phyloP scores from a whole-genome alignment of 2,888 invertebrate species.

The Sphecodes monilicornis region DNA sequence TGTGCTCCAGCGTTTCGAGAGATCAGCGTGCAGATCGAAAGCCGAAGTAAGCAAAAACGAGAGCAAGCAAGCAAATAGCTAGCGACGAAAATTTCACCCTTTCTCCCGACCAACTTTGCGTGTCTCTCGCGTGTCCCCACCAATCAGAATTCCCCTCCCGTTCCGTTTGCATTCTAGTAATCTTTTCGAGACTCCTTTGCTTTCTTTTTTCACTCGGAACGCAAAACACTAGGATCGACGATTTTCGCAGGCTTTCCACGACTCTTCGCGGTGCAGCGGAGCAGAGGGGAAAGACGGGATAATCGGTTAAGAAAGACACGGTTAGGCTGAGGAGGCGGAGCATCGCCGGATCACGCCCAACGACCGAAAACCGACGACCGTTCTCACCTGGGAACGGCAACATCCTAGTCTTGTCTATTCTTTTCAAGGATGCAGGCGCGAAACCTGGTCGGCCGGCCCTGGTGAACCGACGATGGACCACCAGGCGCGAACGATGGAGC shows the following conservation, averaged over 20 bases:
- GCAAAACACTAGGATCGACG: constrained; percentile 53
- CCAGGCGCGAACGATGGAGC: constrained; percentile 62
- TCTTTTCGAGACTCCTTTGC: neutral
- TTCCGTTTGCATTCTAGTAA: too few species aligned
- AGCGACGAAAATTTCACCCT: constrained; percentile 14
- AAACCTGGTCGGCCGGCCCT: constrained; percentile 59
- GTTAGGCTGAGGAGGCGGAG: neutral
- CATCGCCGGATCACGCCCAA: constrained; percentile 10
- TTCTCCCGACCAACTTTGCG: constrained; percentile 16
- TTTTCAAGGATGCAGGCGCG: constrained; percentile 75
- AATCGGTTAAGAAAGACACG: constrained; percentile 43
- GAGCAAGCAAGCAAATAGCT: neutral
- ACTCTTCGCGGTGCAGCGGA: constrained; percentile 52
- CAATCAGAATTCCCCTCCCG: neutral
- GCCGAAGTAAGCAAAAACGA: neutral
- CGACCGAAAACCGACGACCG: constrained; percentile 28
- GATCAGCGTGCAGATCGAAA: constrained; percentile 27
- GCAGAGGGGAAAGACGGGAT: constrained; percentile 47
- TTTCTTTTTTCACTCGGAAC: constrained; percentile 27
- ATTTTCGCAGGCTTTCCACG: constrained; percentile 62
- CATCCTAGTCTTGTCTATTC: constrained; percentile 56
- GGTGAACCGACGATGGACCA: constrained; percentile 67
- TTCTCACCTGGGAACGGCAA: constrained; percentile 57
- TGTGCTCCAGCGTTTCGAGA: constrained; percentile 38
- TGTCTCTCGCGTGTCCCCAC: neutral